Evolutionary conservation across 2,888 invertebrate species (phyloP).

Genomic region (Dynastes maya): DNA sequence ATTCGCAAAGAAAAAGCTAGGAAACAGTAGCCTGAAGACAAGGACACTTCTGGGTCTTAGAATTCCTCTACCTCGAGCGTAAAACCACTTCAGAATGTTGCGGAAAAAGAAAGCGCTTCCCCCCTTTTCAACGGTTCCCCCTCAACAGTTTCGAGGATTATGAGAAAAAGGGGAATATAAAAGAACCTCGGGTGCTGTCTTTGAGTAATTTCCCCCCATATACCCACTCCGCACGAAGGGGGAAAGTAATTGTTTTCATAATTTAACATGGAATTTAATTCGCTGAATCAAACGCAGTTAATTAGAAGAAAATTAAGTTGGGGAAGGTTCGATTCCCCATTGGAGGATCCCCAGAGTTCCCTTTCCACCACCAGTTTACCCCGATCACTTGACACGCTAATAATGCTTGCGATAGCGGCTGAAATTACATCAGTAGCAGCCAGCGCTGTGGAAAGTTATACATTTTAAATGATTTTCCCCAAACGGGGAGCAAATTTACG

Average conservation of each 20-base stretch:
- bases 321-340: not conserved
- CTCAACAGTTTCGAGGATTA: too few species aligned
- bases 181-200: too few species aligned
- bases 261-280: slow-evolving; percentile 22
- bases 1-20: not conserved
- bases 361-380: too few species aligned
- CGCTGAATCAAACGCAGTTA: slow-evolving; percentile 21
- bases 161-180: too few species aligned
- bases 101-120: not conserved
- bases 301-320: slow-evolving; percentile 26
- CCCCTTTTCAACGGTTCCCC: not conserved
- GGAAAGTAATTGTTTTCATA: slow-evolving; percentile 22
- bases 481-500: not conserved
- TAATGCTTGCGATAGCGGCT: not conserved
- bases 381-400: not conserved
- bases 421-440: not conserved
- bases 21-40: not conserved
- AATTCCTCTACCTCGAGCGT: not conserved
- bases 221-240: not conserved
- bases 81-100: not conserved
- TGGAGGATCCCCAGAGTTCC: not conserved
- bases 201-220: not conserved
- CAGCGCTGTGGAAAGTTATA: not conserved
- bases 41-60: not conserved
- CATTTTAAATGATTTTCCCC: not conserved